Percentiles rank a stretch among this genome's conserved stretches.
These are phyloP conservation scores for Peromyscus leucopus DNA, from an alignment of 2,113 vertebrate genomes.

Conservation along the genomic window DNA sequence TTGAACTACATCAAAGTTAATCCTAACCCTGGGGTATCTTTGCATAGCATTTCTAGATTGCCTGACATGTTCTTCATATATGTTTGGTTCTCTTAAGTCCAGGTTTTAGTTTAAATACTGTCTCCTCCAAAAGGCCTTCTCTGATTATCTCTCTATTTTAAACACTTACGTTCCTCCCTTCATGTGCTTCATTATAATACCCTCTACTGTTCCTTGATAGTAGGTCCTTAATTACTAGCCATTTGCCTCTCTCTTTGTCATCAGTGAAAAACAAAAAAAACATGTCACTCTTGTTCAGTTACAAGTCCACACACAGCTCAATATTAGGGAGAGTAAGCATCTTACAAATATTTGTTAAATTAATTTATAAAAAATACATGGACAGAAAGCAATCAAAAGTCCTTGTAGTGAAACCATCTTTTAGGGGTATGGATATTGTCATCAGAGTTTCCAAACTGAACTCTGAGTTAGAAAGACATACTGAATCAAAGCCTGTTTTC, in stretches of 20 bases:
- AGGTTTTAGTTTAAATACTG: slow-evolving; percentile 15
- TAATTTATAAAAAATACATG: slow-evolving; percentile 35
- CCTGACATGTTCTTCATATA: neutral
- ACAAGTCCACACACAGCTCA: slow-evolving; percentile 10
- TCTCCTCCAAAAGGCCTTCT: neutral
- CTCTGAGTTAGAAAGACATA: neutral
- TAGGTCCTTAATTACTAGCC: neutral
- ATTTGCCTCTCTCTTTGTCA: slow-evolving; percentile 25
- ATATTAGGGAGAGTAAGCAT: neutral
- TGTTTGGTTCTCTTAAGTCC: slow-evolving; percentile 5
- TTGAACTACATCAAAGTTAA: neutral
- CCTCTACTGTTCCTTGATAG: neutral
- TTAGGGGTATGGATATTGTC: neutral
- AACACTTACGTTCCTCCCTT: neutral
- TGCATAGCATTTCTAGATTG: neutral
- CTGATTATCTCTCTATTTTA: slow-evolving; percentile 34
- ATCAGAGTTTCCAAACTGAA: neutral
- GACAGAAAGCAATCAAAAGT: neutral
- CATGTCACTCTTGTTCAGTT: neutral
- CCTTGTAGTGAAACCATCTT: neutral
- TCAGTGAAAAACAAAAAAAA: neutral
- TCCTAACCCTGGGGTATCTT: neutral
- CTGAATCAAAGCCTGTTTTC: neutral
- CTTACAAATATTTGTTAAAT: slow-evolving; percentile 19
- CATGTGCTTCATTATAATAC: neutral